Base-by-base conservation (phyloP, 2,113 vertebrate genomes). In the Planiliza haematocheilus region DNA sequence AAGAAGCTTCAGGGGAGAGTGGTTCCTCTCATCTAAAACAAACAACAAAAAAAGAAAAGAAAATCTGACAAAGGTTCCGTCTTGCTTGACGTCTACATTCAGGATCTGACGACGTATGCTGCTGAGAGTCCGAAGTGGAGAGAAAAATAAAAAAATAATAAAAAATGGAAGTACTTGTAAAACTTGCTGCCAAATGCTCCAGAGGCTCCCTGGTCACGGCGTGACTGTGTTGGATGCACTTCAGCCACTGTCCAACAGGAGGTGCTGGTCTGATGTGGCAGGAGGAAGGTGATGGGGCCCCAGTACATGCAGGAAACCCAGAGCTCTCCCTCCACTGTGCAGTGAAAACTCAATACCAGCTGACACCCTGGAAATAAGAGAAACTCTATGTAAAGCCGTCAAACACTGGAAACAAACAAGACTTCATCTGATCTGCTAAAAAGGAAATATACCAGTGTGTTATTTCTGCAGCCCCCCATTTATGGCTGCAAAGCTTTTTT, bases 61-160 rank as follows among this genome's bases (percentile, higher is more conserved):
- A 81, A 49, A 37, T 80, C 17, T 58, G 64, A 56, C 79, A 82
- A 79, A 30, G 2, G 24, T 63, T 51, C 17, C 41, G 42, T 82
- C 38, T 86, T 24, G 75, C 55, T 84, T 66, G 56, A 77, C 76
- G 70, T 80, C 74, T 85, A 87, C 84, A 89, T 89, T 89, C 84
- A 87, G 70, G 69, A 61, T 83, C 74, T 79, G 79, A 83, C 81
- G 76, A 84, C 48, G 60, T 66, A 57, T 36, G 10, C 73, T 74
- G 80, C 58, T 73, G 21, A 49, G 58, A 82, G 72, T 85, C 75
- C 49, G 70, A 72, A 61, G 34, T 49, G 61, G 16, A 70, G 30
- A 30, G 73, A 43, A 7, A 63, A 66, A 72, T 36, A 2, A 57
- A 64, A 30, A 30, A 30, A 30, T 30, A 30, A 30, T 30, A 30